A percentile compares a stretch with the other conserved stretches of the same genome.
These are phyloP conservation scores for Mormyrops boulengeri DNA, from an alignment of 2,797 vertebrate genomes.

Conservation along the genomic window DNA sequence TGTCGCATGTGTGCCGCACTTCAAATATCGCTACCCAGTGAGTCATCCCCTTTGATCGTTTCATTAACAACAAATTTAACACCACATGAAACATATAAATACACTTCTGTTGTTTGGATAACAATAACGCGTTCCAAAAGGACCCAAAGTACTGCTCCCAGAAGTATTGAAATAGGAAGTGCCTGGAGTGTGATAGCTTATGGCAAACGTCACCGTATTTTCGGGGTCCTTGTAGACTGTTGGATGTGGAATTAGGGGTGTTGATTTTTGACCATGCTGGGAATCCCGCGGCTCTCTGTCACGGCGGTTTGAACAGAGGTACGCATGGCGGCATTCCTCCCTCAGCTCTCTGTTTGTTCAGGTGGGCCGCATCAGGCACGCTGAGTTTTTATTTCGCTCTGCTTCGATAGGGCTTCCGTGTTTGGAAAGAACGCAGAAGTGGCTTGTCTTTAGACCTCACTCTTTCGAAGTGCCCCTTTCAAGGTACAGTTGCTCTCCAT, in stretches of 20 bases:
- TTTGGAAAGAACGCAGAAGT: conserved; percentile 67
- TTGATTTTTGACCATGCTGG: conserved; percentile 11
- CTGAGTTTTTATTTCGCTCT: conserved; percentile 61
- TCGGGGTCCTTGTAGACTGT: background rate
- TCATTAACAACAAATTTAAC: conserved; percentile 16
- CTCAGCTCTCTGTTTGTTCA: conserved; percentile 74
- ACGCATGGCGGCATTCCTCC: conserved; percentile 35
- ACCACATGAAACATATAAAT: conserved; percentile 6
- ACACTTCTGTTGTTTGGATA: conserved; percentile 13
- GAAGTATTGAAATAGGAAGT: background rate
- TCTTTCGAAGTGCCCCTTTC: conserved; percentile 40
- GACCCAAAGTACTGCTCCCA: background rate
- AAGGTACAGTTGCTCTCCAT: background rate
- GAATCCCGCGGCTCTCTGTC: background rate
- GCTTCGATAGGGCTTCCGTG: conserved; percentile 68
- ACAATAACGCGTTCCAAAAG: background rate
- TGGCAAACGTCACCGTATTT: background rate
- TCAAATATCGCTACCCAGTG: background rate
- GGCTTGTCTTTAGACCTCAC: conserved; percentile 61
- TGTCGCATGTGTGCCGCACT: background rate
- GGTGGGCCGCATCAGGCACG: conserved; percentile 65
- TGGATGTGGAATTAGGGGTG: background rate
- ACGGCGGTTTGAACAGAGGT: conserved; percentile 37
- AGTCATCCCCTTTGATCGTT: conserved; percentile 16
- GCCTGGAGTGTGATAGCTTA: background rate